Evolutionary conservation across 2,888 invertebrate genomes (phyloP).

Genomic region (Stramonita haemastoma): DNA sequence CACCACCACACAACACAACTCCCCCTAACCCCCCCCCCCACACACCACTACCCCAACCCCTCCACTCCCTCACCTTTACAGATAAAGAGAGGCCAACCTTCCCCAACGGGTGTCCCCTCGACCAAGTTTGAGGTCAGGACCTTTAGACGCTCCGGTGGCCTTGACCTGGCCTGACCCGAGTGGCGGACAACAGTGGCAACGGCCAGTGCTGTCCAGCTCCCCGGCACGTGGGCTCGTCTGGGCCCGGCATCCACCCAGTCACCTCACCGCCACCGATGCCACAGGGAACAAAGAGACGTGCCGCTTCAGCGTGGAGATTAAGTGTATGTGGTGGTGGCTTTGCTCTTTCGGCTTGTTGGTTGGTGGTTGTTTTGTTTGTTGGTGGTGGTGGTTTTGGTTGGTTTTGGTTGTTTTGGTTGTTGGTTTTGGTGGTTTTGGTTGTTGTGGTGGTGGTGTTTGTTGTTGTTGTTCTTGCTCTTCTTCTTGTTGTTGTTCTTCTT

Average conservation of each 20-base stretch:
- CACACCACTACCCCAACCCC: no score
- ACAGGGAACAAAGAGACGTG: constrained; percentile 21
- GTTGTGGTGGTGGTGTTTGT: no score
- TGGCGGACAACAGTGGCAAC: constrained; percentile 34
- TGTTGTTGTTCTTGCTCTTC: no score
- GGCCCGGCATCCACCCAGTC: background rate
- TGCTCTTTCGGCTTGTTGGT: no score
- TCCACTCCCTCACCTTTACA: no score
- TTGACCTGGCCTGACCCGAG: constrained; percentile 37
- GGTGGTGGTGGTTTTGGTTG: no score
- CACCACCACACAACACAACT: no score
- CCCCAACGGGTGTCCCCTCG: constrained; percentile 4
- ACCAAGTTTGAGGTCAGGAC: constrained; percentile 20
- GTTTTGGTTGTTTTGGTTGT: no score
- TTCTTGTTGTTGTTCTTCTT: no score
- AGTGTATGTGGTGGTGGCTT: background rate
- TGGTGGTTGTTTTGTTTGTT: no score
- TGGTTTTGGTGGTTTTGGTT: no score
- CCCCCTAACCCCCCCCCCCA: no score
- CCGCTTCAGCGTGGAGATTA: background rate
- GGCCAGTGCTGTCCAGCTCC: constrained; percentile 18
- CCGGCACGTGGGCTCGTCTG: background rate
- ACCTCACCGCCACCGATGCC: constrained; percentile 26
- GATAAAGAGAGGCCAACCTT: constrained; percentile 7
- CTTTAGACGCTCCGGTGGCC: background rate